These are phyloP conservation scores for Stomorhina lunata DNA, from an alignment of 2,888 invertebrate genomes.

Conservation along the genomic window DNA sequence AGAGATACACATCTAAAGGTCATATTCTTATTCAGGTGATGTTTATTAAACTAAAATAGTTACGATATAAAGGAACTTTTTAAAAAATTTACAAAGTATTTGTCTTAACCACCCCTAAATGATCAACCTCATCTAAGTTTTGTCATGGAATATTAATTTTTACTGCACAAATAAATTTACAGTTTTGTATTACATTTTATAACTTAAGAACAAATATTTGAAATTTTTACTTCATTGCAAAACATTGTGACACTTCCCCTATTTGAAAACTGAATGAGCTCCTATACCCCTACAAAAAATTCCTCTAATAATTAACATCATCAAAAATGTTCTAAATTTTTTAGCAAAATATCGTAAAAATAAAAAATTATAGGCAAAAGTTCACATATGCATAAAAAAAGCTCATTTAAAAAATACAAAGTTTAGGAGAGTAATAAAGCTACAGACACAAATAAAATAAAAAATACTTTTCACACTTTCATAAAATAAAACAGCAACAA, in stretches of 20 bases:
- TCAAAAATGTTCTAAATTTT: conserved; percentile 42
- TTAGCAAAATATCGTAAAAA: conserved; percentile 44
- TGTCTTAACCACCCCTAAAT: no score
- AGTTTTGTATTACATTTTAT: no score
- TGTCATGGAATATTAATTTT: no score
- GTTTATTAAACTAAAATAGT: no score
- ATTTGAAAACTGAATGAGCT: not conserved
- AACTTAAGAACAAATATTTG: not conserved
- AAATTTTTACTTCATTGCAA: no score
- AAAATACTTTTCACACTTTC: conserved; percentile 58
- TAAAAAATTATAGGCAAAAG: not conserved
- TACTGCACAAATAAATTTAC: no score
- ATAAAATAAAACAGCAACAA: conserved; percentile 43
- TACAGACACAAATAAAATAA: conserved; percentile 13
- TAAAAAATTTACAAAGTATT: no score
- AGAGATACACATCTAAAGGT: no score
- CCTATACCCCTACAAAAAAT: not conserved
- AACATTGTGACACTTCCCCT: not conserved
- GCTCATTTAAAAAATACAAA: conserved; percentile 5
- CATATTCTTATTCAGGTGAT: no score
- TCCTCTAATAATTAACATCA: not conserved
- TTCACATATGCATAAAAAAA: not conserved
- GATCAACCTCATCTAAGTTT: no score
- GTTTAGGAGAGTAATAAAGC: conserved; percentile 2
- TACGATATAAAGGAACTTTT: no score